phyloP scores from a whole-genome alignment of 2,113 vertebrate species.

The Serilophus lunatus region DNA sequence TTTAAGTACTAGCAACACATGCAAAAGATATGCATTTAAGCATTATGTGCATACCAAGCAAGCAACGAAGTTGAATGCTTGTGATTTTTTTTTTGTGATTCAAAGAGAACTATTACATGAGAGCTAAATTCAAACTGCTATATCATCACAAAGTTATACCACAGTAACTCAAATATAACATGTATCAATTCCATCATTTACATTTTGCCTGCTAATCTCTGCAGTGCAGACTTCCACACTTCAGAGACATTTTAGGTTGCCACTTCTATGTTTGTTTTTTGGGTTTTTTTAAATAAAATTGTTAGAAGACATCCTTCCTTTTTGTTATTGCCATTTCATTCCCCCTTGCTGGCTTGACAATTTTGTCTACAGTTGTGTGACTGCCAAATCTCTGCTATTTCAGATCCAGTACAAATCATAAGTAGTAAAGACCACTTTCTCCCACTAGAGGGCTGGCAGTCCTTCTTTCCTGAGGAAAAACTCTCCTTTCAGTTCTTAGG shows the following conservation, averaged over 20 bases:
- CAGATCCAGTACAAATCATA: not conserved
- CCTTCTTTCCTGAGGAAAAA: not conserved
- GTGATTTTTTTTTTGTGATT: not conserved
- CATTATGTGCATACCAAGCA: not conserved
- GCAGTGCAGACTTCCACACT: not conserved
- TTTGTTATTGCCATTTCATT: not conserved
- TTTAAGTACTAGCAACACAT: not conserved
- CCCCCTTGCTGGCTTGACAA: fast-evolving
- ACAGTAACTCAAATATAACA: not conserved
- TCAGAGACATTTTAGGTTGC: not conserved
- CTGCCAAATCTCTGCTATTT: not conserved
- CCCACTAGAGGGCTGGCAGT: not conserved
- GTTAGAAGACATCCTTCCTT: not conserved
- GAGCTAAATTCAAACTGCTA: not conserved
- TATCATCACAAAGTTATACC: not conserved
- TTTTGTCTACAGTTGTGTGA: not conserved
- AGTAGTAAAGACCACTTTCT: not conserved
- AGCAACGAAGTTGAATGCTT: not conserved
- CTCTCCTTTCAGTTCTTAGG: not conserved
- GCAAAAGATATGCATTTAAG: not conserved
- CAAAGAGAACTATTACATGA: not conserved
- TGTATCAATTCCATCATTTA: not conserved
- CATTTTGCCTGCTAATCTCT: not conserved
- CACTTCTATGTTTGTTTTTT: not conserved
- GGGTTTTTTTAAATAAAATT: not conserved